Evolutionary conservation across 2,888 invertebrate genomes (phyloP), one percentile per base, ranked within the genome.

Genomic region (Epirrhoe tristata): DNA sequence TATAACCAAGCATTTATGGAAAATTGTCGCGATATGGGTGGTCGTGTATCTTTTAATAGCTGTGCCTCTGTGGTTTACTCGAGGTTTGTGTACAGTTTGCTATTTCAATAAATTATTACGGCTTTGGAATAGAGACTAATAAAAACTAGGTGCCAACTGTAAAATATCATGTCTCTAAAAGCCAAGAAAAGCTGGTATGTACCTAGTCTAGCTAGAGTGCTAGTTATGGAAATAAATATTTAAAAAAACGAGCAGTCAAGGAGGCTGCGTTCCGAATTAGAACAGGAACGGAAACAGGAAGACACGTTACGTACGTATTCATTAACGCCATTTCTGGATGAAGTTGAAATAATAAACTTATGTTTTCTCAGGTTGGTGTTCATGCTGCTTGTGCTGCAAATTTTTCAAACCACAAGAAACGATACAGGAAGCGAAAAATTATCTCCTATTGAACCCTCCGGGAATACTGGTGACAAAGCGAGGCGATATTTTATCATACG

Each of bases 321-420:
- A 1, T 43, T 43, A 5, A 1, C 36, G 3, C 5, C 1, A 43
- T 12, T 12, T 12, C 12, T 0, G 10, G 39, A 10, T 39, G 36
- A 39, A 39, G 8, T 24, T 3, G 24, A 24, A 1, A 24, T 24
- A 24, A 39, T 10, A 10, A 16, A 36, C 34, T 6, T 17, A 31
- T 31, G 36, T 54, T 71, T 74, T 75, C 16, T 1, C 67, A 95
- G 95, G 95, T 63, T 95, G 95, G 95, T 95, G 95, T 72, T 96
- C 94, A 68, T 96, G 95, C 73, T 94, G 93, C 74, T 84, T 94
- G 54, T 94, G 88, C 71, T 96, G 95, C 73, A 93, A 93, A 72
- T 88, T 94, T 71, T 96, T 95, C 75, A 93, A 92, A 70, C 95
- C 96, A 0, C 82, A 80, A 14, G 82, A 90, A 77, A 89, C 90